Evolutionary conservation across 2,113 vertebrate species (phyloP).

Genomic region (Camelus bactrianus): DNA sequence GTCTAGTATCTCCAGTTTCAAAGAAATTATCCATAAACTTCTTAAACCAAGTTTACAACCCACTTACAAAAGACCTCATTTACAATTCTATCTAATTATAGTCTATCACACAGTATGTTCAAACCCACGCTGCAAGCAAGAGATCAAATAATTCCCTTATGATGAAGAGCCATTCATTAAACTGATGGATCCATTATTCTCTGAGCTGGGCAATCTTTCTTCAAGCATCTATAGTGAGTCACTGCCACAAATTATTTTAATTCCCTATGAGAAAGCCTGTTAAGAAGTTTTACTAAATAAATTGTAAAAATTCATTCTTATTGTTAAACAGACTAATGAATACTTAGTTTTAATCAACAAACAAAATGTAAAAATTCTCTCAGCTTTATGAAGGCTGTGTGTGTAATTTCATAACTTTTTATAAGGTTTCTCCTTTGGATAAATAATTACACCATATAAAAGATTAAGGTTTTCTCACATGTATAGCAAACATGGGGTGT

Average conservation of each 20-base stretch:
- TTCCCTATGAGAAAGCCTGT: not conserved
- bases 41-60: constrained; percentile 11
- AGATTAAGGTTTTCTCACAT: constrained; percentile 49
- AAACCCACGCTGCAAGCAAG: constrained; percentile 11
- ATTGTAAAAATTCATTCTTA: not conserved
- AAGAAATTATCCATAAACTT: constrained; percentile 38
- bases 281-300: constrained; percentile 18
- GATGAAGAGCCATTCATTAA: constrained; percentile 54
- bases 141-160: constrained; percentile 17
- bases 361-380: constrained; percentile 19
- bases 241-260: constrained; percentile 18
- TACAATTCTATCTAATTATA: not conserved
- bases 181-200: not conserved
- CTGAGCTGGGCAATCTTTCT: constrained; percentile 24
- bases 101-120: not conserved
- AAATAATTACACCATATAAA: constrained; percentile 43
- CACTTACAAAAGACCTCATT: not conserved
- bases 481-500: not conserved
- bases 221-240: not conserved
- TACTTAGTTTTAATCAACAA: constrained; percentile 52
- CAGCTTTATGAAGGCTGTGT: not conserved
- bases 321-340: constrained; percentile 41
- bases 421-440: not conserved
- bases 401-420: not conserved
- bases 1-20: not conserved